phyloP scores from a whole-genome alignment of 2,113 vertebrate species.

The Genyomyrus donnyi region DNA sequence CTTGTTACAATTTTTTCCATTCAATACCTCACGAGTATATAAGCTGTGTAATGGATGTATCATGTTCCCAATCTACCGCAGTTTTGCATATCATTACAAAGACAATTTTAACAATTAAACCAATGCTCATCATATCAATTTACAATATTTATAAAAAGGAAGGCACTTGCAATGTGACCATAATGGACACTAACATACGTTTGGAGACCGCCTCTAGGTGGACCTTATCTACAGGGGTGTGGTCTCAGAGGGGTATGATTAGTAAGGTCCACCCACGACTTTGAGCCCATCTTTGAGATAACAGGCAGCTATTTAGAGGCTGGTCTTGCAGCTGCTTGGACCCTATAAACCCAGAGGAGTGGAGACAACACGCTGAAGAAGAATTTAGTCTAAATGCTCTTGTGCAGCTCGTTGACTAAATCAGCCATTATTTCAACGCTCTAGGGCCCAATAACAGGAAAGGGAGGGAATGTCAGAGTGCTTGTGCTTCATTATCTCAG shows the following conservation, averaged over 20 bases:
- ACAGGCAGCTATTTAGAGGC: neutral
- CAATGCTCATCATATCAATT: neutral
- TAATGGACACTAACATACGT: neutral
- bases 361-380: neutral
- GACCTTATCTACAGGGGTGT: neutral
- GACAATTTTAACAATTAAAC: neutral
- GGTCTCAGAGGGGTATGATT: neutral
- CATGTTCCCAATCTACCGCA: neutral
- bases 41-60: neutral
- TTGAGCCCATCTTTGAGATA: neutral
- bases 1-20: neutral
- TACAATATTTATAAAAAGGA: neutral
- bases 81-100: neutral
- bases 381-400: neutral
- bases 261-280: neutral
- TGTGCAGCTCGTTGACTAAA: neutral
- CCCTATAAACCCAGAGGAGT: neutral
- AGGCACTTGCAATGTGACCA: neutral
- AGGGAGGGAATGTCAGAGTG: neutral
- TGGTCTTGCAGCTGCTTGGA: neutral
- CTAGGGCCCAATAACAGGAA: conserved; percentile 4
- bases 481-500: neutral
- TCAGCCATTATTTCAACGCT: conserved; percentile 1
- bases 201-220: neutral
- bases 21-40: neutral